Conservation (phyloP, 2,888 invertebrate species). For the Drosophila infuscata region DNA sequence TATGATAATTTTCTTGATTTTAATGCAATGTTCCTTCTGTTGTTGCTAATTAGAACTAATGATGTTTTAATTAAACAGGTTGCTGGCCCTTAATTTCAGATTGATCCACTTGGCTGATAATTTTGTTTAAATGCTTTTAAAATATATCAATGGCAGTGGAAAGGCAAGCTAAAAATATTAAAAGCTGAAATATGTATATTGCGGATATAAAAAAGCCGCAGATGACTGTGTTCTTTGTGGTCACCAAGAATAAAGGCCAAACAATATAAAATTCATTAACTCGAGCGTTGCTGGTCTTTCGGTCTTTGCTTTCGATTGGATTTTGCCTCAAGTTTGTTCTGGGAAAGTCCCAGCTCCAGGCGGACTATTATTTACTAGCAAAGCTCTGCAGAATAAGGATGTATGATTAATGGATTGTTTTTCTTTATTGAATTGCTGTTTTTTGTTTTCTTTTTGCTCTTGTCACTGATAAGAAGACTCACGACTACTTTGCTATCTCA, state of each 20-base stretch:
- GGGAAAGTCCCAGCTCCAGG: not conserved
- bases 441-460: constrained; percentile 6
- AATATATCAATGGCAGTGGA: not conserved
- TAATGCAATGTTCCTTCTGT: not conserved
- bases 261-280: not conserved
- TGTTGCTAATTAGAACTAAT: constrained; percentile 1
- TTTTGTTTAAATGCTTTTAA: not conserved
- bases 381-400: not conserved
- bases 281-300: not conserved
- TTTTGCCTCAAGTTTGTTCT: not conserved
- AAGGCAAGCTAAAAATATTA: constrained; percentile 17
- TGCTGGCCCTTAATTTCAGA: constrained; percentile 1
- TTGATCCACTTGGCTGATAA: constrained; percentile 20
- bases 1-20: not conserved
- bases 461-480: constrained; percentile 29
- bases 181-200: constrained; percentile 23
- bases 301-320: constrained; percentile 2
- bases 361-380: constrained; percentile 14
- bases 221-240: constrained; percentile 5
- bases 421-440: constrained; percentile 9
- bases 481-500: constrained; percentile 22
- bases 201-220: constrained; percentile 21
- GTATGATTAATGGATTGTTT: constrained; percentile 2
- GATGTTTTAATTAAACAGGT: constrained; percentile 2
- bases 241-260: not conserved